A percentile compares a stretch with the other conserved stretches of the same genome.
These are phyloP conservation scores for Octopus bimaculoides DNA, from an alignment of 1,140 invertebrate species.

Conservation along the genomic window DNA sequence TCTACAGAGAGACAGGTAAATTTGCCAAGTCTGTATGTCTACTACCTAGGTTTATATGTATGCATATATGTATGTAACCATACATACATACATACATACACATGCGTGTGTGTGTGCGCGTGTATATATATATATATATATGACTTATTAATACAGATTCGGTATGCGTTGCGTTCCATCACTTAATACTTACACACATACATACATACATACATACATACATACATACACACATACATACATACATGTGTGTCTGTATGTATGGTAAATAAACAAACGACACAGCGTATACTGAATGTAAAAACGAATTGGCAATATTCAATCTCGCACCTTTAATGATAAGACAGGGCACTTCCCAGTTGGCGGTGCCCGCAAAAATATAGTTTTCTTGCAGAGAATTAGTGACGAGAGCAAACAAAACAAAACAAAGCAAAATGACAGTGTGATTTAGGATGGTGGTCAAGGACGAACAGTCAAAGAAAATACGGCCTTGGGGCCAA, in stretches of 20 bases:
- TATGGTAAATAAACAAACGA: too few relatives aligned
- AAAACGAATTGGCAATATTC: too few relatives aligned
- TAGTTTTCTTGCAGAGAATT: too few relatives aligned
- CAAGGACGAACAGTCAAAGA: too few relatives aligned
- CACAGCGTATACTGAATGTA: too few relatives aligned
- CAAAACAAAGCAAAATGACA: too few relatives aligned
- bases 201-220: background rate
- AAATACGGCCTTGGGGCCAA: too few relatives aligned
- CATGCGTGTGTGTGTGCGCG: background rate
- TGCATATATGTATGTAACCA: background rate
- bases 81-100: background rate
- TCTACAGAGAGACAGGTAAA: background rate
- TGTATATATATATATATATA: slow-evolving; percentile 2
- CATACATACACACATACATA: background rate
- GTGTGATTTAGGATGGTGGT: too few relatives aligned
- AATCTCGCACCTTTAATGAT: too few relatives aligned
- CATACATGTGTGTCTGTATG: background rate
- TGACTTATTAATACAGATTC: background rate
- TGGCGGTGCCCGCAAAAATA: too few relatives aligned
- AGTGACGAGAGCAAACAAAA: too few relatives aligned
- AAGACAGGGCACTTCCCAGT: too few relatives aligned
- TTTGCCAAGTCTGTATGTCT: background rate
- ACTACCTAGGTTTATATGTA: background rate
- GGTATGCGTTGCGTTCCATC: background rate
- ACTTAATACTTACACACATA: background rate